Evolutionary conservation across 2,113 vertebrate species (phyloP), one percentile per base, ranked within the genome.

Genomic region (Tetrao urogallus): DNA sequence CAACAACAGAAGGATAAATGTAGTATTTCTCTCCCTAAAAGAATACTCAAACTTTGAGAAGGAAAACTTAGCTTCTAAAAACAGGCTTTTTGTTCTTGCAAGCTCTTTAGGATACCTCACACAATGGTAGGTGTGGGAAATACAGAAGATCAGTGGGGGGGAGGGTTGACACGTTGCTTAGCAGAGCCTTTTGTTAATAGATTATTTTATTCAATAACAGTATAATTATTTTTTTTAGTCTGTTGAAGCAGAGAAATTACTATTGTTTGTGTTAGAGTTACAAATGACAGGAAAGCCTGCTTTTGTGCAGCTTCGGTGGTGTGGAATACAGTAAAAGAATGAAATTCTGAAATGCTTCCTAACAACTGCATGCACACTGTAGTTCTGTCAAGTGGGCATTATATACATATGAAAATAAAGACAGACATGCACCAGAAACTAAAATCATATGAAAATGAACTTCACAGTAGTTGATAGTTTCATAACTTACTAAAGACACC

Each of bases 161-260:
- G 45, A 38, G 38, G 47, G 43, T 42, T 89, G 36, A 76, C 45
- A n/a, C 4, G 3, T 17, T 32, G n/a, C 45, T 86, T 69, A 24
- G 25, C 22, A 77, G 2, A 94, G 15, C 6, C 11, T 32, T 82
- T 61, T 91, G 22, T 60, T 71, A 88, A 32, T 61, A 34, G 25
- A 54, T 71, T 47, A 38, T 57, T 90, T 89, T 92, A 93, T 79
- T 92, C 36, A 82, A 80, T 19, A 24, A 54, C 6, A 74, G 40
- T 63, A 64, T 52, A 80, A 94, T 92, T 77, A 94, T 92, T 95
- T 93, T 92, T 77, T 82, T 63, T 54, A 69, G 74, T 71, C 34
- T 43, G 21, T 50, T 92, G 86, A 93, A 94, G 80, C 70, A 94
- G 52, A 84, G 18, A 76, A 90, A 91, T 89, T 76, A 76, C 22